phyloP scores from a whole-genome alignment of 2,888 invertebrate species.

The Philhelius pedissequus region DNA sequence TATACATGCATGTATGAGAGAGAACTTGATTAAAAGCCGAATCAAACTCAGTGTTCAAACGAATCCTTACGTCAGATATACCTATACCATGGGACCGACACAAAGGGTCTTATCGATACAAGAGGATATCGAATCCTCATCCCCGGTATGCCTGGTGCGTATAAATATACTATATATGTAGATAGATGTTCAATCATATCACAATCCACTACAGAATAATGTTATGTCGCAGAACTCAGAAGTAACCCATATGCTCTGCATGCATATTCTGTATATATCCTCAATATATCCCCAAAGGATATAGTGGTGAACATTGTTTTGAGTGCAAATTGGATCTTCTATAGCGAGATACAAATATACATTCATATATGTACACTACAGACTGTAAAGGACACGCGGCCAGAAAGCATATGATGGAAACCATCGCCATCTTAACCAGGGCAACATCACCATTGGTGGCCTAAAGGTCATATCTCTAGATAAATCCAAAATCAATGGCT shows the following conservation, averaged over 20 bases:
- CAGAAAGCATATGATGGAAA: slow-evolving; percentile 36
- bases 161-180: background rate
- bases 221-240: slow-evolving; percentile 33
- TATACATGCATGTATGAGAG: slow-evolving; percentile 5
- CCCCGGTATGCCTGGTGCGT: background rate
- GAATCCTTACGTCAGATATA: slow-evolving; percentile 39
- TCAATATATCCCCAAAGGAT: slow-evolving; percentile 45
- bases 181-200: background rate
- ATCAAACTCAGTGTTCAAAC: slow-evolving; percentile 39
- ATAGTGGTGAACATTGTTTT: slow-evolving; percentile 3
- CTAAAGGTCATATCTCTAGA: slow-evolving; percentile 60
- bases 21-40: slow-evolving; percentile 62
- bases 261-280: slow-evolving; percentile 27
- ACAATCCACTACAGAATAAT: background rate
- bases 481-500: slow-evolving; percentile 67
- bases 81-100: slow-evolving; percentile 29
- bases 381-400: slow-evolving; percentile 27
- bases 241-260: slow-evolving; percentile 53
- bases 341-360: background rate
- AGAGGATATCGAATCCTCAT: slow-evolving; percentile 43
- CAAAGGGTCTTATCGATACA: slow-evolving; percentile 56
- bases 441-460: slow-evolving; percentile 50
- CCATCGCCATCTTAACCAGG: slow-evolving; percentile 40
- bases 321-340: slow-evolving; percentile 20
- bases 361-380: background rate